Evolutionary conservation across 1,140 invertebrate species (phyloP).

Genomic region (Drosophila asahinai): DNA sequence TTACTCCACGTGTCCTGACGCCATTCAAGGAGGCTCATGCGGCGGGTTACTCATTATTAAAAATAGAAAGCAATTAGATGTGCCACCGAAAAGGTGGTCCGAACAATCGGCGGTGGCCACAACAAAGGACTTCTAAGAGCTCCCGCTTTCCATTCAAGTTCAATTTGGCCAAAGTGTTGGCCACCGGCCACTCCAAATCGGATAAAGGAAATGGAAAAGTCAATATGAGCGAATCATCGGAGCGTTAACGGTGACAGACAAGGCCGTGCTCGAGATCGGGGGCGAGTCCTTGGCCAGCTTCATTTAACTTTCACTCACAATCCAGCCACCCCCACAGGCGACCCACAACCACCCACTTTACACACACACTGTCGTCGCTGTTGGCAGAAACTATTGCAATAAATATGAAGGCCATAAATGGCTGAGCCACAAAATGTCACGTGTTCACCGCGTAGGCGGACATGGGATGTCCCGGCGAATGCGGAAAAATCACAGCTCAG

Average conservation of each 20-base stretch:
- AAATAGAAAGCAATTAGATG: slow-evolving; percentile 70
- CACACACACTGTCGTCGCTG: slow-evolving; percentile 38
- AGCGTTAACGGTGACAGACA: slow-evolving; percentile 66
- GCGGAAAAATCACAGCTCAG: slow-evolving; percentile 49
- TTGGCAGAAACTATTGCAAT: slow-evolving; percentile 69
- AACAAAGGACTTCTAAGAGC: slow-evolving; percentile 14
- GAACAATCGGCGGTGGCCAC: slow-evolving; percentile 10
- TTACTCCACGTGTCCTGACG: slow-evolving; percentile 30
- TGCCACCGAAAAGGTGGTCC: slow-evolving; percentile 30
- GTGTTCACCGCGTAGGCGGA: slow-evolving; percentile 47
- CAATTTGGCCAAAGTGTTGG: slow-evolving; percentile 40
- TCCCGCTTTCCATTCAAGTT: slow-evolving; percentile 20
- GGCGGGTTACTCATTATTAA: slow-evolving; percentile 33
- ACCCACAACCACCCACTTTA: neutral
- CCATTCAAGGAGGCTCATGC: slow-evolving; percentile 31
- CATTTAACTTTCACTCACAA: slow-evolving; percentile 48
- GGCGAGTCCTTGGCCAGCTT: slow-evolving; percentile 42
- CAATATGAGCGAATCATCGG: slow-evolving; percentile 42
- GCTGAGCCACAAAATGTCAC: slow-evolving; percentile 61
- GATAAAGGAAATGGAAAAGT: slow-evolving; percentile 44
- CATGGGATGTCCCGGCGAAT: slow-evolving; percentile 29
- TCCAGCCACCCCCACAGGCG: slow-evolving; percentile 6
- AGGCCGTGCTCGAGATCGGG: slow-evolving; percentile 35
- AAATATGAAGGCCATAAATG: slow-evolving; percentile 68
- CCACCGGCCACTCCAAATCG: slow-evolving; percentile 22